Evolutionary conservation across 2,113 vertebrate genomes (phyloP).

Genomic region (Pterocles burchelli): DNA sequence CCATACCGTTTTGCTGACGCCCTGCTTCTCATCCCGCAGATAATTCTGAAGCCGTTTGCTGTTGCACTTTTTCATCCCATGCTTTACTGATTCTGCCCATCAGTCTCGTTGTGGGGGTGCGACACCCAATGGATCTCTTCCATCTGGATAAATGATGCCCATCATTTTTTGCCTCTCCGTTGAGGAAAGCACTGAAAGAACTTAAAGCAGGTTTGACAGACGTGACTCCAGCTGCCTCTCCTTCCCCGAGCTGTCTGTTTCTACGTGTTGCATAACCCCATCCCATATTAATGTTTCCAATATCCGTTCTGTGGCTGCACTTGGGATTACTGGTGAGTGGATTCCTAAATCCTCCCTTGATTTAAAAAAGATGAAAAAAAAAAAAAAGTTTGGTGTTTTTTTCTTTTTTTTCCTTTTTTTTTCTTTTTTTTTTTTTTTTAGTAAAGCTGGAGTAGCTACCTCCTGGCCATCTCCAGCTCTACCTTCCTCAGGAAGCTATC

Average conservation of each 20-base stretch:
- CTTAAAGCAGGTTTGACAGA: background rate
- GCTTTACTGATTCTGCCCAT: background rate
- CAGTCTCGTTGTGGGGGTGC: background rate
- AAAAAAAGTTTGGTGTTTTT: background rate
- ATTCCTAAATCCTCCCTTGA: constrained; percentile 22
- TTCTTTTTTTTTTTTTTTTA: background rate
- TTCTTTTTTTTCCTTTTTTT: no score
- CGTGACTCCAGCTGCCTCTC: background rate
- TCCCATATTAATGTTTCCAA: background rate
- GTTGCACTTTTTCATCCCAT: background rate
- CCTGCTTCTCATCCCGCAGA: background rate
- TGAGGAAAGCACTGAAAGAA: background rate
- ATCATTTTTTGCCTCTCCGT: background rate
- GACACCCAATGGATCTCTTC: background rate
- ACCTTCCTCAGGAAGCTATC: constrained; percentile 17
- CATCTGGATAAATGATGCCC: background rate
- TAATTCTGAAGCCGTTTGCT: background rate
- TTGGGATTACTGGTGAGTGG: constrained; percentile 24
- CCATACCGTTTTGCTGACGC: background rate
- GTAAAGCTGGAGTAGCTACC: background rate
- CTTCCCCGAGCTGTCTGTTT: background rate
- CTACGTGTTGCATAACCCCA: background rate
- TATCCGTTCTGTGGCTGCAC: background rate
- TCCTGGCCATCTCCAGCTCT: background rate
- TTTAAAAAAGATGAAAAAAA: background rate